These are phyloP conservation scores for Drosophila greeni DNA, from an alignment of 2,888 invertebrate species.

Conservation along the genomic window DNA sequence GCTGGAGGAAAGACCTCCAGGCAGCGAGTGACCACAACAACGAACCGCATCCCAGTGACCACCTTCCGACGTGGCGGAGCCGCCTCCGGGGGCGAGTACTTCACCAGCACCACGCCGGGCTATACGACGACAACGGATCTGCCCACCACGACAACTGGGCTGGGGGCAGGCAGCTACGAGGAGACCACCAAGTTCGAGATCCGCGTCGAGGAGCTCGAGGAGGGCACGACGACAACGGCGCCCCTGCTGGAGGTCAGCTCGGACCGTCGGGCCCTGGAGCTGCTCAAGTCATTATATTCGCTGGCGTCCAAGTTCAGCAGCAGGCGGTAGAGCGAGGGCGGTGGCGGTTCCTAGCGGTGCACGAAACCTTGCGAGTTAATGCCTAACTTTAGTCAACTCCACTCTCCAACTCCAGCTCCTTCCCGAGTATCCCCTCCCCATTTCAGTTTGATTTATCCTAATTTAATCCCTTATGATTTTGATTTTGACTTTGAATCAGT, in stretches of 20 bases:
- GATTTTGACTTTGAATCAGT: conserved; percentile 27
- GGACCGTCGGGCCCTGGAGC: conserved; percentile 88
- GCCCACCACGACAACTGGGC: conserved; percentile 52
- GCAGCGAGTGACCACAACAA: conserved; percentile 57
- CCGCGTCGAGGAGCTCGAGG: conserved; percentile 75
- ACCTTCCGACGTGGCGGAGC: conserved; percentile 65
- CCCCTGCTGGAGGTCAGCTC: conserved; percentile 79
- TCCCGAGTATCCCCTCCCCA: neutral
- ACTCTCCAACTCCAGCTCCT: conserved; percentile 27
- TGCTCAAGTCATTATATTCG: conserved; percentile 89
- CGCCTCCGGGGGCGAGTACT: conserved; percentile 74
- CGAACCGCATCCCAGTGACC: conserved; percentile 62
- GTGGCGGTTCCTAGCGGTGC: conserved; percentile 60
- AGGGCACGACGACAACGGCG: conserved; percentile 50
- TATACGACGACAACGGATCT: conserved; percentile 65
- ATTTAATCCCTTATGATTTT: conserved; percentile 27
- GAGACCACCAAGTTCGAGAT: conserved; percentile 78
- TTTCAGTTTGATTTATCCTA: conserved; percentile 25
- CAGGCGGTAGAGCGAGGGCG: conserved; percentile 78
- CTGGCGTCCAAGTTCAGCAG: conserved; percentile 90
- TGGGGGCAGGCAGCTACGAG: conserved; percentile 62
- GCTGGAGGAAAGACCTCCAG: conserved; percentile 32
- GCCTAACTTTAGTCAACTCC: conserved; percentile 71
- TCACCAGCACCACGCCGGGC: conserved; percentile 66
- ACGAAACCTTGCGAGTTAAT: conserved; percentile 53